Base-by-base conservation (phyloP, 1,140 invertebrate species). In the Batillaria attramentaria region DNA sequence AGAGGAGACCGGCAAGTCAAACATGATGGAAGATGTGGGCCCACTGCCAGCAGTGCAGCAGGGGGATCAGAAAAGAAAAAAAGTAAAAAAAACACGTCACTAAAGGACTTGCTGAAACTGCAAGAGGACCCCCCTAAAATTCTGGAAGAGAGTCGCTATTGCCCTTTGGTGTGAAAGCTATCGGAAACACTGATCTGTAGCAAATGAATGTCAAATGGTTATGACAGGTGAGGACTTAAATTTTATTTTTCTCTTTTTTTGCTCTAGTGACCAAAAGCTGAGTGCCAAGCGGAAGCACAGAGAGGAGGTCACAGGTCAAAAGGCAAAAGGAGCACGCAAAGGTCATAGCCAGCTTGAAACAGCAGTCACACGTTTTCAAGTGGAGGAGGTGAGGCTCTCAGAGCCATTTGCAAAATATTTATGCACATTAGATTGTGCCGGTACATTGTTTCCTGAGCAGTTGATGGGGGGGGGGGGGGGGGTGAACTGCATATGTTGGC, bases 261-360 rank as follows among this genome's bases (percentile, higher is more conserved):
- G 2, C 50, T 46, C 3, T 42, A 70, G 68, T 43, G 68, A 70
- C 24, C 68, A 70, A 18, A 70, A 70, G 41, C 41, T 18, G 41
- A 28, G 13, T n/a, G 68, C 68, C 18, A 70, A 70, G 35, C 68
- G 68, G 24, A 70, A 46, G n/a, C 41, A 70, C 41, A 70, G 41
- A 18, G 68, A 70, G 50, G 68, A 69, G 66, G 66, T 70, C 41
- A 70, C 41, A 46, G 68, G 68, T 70, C 68, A 70, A 18, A 70
- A 70, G 35, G 1, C 68, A 70, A 70, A 70, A 42, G 68, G 10
- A 5, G 39, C 3, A 4, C 68, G 68, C 24, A 70, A 46, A 70
- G 68, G 43, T 70, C 20, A 70, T 10, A 20, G 50, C 50, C 39
- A 0, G 24, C 39, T 10, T 39, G 68, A 28, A 70, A 28, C 33